Percentiles rank a stretch among this genome's conserved stretches.
These are phyloP conservation scores for Laticauda laticaudata DNA, from an alignment of 2,113 vertebrate genomes.

Conservation along the genomic window DNA sequence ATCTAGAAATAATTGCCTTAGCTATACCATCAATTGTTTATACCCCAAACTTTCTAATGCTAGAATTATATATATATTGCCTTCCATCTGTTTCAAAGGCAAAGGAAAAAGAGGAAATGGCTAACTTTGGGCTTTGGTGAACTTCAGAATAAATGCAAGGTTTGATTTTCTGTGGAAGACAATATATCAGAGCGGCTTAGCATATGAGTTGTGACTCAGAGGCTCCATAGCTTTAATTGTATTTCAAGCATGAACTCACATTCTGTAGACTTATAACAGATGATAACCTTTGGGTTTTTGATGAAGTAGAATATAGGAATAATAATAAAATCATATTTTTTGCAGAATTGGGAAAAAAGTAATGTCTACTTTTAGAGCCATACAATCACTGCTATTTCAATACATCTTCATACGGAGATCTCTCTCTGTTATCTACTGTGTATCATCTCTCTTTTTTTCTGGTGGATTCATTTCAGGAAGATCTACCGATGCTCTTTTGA, in stretches of 20 bases:
- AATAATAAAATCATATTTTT: background rate
- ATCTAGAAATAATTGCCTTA: slow-evolving; percentile 27
- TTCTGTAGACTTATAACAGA: background rate
- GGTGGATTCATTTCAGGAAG: background rate
- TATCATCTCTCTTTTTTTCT: background rate
- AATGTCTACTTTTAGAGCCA: background rate
- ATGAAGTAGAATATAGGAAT: background rate
- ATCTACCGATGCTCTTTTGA: background rate
- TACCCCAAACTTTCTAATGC: background rate
- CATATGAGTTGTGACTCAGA: background rate
- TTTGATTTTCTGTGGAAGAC: background rate
- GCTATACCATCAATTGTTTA: slow-evolving; percentile 18
- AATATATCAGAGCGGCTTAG: background rate
- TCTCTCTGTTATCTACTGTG: background rate
- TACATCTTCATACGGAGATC: too few species aligned
- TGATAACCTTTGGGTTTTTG: background rate
- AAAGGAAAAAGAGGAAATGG: background rate
- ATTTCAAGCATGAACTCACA: background rate
- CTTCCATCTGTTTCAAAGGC: background rate
- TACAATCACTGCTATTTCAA: background rate
- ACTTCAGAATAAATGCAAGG: background rate
- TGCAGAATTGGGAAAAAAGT: background rate
- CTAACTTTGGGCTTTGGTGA: background rate
- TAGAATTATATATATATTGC: background rate
- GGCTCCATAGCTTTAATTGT: background rate